A percentile compares a stretch with the other conserved stretches of the same genome.
These are phyloP conservation scores for Alviniconcha marisindica DNA, from an alignment of 1,140 invertebrate species.

Conservation along the genomic window DNA sequence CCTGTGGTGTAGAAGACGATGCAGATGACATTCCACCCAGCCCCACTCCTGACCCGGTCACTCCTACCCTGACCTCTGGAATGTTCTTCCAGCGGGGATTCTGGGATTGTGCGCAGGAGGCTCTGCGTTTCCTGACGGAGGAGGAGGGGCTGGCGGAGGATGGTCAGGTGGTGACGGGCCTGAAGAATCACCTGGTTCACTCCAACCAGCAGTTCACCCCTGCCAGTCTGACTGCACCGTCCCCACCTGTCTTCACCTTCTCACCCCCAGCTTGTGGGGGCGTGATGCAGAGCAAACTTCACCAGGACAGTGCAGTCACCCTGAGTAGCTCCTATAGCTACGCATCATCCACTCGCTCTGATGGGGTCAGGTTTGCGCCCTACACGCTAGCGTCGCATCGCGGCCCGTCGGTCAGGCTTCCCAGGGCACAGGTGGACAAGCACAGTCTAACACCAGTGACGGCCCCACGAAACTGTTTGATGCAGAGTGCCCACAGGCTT, in stretches of 20 bases:
- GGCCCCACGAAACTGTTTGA: not conserved
- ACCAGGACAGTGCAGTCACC: too few species aligned
- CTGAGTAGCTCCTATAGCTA: not conserved
- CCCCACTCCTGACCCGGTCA: not conserved
- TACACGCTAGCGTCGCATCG: not conserved
- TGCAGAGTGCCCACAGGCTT: not conserved
- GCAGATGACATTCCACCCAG: conserved; percentile 9
- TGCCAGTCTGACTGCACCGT: not conserved
- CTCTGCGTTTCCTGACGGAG: conserved; percentile 74
- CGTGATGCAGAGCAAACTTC: too few species aligned
- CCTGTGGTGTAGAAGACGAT: not conserved
- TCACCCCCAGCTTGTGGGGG: too few species aligned
- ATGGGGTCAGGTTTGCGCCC: not conserved
- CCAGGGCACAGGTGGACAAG: not conserved
- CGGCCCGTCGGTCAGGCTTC: not conserved
- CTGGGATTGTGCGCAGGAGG: conserved; percentile 75
- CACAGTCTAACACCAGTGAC: not conserved
- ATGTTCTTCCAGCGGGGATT: conserved; percentile 62
- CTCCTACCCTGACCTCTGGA: not conserved
- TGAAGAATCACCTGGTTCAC: conserved; percentile 65
- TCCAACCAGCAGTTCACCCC: not conserved
- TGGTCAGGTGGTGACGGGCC: conserved; percentile 73
- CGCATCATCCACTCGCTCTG: not conserved
- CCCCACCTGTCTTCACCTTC: too few species aligned
- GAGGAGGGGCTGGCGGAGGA: conserved; percentile 71